Conservation (phyloP, 2,797 vertebrate species). For the Sebastes hopkinsi region DNA sequence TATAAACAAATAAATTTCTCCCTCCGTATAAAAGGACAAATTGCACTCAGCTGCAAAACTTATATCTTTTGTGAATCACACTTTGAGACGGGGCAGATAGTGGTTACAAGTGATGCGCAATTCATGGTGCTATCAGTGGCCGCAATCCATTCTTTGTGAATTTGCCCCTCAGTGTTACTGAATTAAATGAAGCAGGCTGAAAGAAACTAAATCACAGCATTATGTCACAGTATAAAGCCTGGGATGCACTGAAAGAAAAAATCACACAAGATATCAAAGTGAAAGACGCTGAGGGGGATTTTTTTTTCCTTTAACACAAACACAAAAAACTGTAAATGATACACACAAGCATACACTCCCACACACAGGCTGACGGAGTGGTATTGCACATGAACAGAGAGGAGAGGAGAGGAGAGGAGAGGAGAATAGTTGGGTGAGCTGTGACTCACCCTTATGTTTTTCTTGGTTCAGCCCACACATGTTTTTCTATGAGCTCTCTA, state of each 20-base stretch:
- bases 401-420: neutral
- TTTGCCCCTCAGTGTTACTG: neutral
- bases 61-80: neutral
- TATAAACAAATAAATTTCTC: neutral
- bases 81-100: too few relatives aligned
- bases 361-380: slow-evolving; percentile 6
- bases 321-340: slow-evolving; percentile 26
- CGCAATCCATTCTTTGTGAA: neutral
- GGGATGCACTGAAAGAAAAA: neutral
- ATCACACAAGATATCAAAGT: slow-evolving; percentile 20
- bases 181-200: slow-evolving; percentile 4
- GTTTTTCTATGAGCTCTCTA: slow-evolving; percentile 31
- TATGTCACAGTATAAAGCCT: slow-evolving; percentile 24
- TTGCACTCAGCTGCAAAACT: neutral
- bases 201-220: slow-evolving; percentile 15
- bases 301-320: slow-evolving; percentile 9
- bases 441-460: slow-evolving; percentile 58
- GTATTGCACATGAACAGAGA: neutral
- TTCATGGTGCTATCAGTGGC: neutral
- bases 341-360: slow-evolving; percentile 19
- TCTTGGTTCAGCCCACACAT: slow-evolving; percentile 54
- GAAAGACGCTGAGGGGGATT: slow-evolving; percentile 6
- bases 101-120: too few relatives aligned
- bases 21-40: neutral
- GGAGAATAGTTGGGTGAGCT: slow-evolving; percentile 36